Evolutionary conservation across 2,797 vertebrate genomes (phyloP).

Genomic region (Emys orbicularis): DNA sequence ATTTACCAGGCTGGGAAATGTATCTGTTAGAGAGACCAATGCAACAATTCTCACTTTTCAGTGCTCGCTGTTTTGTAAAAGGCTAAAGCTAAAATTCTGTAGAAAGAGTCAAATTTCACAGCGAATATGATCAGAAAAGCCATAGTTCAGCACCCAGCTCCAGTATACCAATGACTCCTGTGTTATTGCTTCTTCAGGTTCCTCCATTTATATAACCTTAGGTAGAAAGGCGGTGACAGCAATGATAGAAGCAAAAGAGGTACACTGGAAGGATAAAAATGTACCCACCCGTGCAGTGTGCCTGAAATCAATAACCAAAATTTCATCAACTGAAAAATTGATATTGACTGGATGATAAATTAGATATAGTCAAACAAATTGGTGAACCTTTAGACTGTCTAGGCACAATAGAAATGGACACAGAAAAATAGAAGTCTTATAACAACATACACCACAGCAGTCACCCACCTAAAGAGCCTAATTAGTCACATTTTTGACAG

Average conservation of each 20-base stretch:
- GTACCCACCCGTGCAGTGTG: background rate
- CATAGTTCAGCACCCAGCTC: background rate
- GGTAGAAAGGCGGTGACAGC: background rate
- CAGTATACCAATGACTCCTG: background rate
- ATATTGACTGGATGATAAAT: background rate
- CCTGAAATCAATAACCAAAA: background rate
- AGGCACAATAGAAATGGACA: background rate
- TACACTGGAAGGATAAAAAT: background rate
- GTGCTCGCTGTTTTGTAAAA: background rate
- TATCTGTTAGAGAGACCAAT: background rate
- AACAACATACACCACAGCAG: background rate
- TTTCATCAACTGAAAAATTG: background rate
- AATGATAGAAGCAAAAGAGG: background rate
- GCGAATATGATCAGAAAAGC: fast-evolving
- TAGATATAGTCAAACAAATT: background rate
- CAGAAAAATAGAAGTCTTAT: background rate
- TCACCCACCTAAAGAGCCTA: background rate
- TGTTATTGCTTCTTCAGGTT: background rate
- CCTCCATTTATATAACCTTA: background rate
- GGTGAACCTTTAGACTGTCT: background rate
- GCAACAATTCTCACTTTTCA: background rate
- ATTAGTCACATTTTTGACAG: background rate
- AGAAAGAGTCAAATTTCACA: background rate
- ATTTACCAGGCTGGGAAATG: background rate
- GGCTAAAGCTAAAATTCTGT: background rate